Evolutionary conservation across 2,888 invertebrate species (phyloP).

Genomic region (Cabera pusaria): DNA sequence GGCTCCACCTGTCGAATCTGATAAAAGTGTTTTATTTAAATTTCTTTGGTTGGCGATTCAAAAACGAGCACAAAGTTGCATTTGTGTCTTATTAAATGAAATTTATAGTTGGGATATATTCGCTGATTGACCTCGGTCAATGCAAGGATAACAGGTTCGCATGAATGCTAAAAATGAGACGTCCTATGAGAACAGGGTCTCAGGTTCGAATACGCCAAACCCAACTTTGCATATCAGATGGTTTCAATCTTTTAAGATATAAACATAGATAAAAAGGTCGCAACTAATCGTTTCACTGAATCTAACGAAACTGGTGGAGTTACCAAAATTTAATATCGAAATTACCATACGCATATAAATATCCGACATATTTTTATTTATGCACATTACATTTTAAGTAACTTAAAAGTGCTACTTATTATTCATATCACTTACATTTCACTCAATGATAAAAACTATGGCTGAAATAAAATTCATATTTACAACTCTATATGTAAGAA

Average conservation of each 20-base stretch:
- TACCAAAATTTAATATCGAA: too few relatives aligned
- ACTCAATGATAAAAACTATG: constrained; percentile 17
- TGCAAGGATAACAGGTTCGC: constrained; percentile 67
- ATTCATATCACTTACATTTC: constrained; percentile 23
- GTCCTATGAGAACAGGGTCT: constrained; percentile 36
- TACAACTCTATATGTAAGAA: constrained; percentile 28
- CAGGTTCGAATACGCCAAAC: constrained; percentile 15
- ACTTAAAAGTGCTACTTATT: constrained; percentile 14
- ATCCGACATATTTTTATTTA: background rate
- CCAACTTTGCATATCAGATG: constrained; percentile 25
- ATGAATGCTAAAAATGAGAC: constrained; percentile 64
- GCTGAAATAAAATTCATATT: constrained; percentile 25
- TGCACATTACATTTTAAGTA: background rate
- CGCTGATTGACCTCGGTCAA: constrained; percentile 80
- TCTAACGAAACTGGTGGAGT: too few relatives aligned
- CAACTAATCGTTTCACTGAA: too few relatives aligned
- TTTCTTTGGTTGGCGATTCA: constrained; percentile 74
- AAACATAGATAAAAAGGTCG: too few relatives aligned
- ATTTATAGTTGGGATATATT: constrained; percentile 80
- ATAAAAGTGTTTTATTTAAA: constrained; percentile 83
- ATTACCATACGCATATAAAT: constrained; percentile 1
- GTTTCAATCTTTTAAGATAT: constrained; percentile 26
- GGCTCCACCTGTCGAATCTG: constrained; percentile 81
- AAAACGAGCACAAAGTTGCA: constrained; percentile 74
- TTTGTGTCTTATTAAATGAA: constrained; percentile 84